These are phyloP conservation scores for Muscicapa adusta DNA, from an alignment of 2,113 vertebrate species.

Conservation along the genomic window DNA sequence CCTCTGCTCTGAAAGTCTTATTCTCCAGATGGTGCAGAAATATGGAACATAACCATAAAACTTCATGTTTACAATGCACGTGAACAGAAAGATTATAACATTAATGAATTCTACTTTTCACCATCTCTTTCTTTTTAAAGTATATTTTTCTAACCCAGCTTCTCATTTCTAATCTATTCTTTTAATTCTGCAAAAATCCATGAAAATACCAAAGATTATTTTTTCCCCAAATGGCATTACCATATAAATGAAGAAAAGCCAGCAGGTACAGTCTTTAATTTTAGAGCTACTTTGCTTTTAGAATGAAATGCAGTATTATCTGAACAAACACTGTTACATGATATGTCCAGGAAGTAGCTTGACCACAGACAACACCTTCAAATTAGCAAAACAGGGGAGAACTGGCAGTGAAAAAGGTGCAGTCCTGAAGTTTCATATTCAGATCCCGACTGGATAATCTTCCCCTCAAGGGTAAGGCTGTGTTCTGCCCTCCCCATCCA, in stretches of 20 bases:
- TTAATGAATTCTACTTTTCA: constrained; percentile 17
- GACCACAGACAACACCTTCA: not conserved
- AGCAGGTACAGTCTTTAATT: not conserved
- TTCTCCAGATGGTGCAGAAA: not conserved
- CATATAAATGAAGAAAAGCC: constrained; percentile 42
- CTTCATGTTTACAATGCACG: not conserved
- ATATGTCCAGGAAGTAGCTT: not conserved
- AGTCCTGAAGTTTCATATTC: not conserved
- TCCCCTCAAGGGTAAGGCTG: not conserved
- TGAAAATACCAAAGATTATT: not conserved
- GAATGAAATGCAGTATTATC: not conserved
- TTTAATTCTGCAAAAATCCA: constrained; percentile 47
- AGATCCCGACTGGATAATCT: not conserved
- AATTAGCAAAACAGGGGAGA: not conserved
- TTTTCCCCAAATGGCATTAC: constrained; percentile 25
- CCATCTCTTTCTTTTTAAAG: not conserved
- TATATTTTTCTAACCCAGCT: not conserved
- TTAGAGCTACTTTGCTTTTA: constrained; percentile 7
- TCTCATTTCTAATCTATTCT: constrained; percentile 1
- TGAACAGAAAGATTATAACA: constrained; percentile 9
- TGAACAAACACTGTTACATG: not conserved
- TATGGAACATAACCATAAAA: not conserved
- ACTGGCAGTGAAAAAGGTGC: not conserved
- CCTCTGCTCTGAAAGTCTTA: not conserved
- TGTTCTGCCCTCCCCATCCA: not conserved